These are phyloP conservation scores for Isichthys henryi DNA, from an alignment of 2,113 vertebrate species.

Conservation along the genomic window DNA sequence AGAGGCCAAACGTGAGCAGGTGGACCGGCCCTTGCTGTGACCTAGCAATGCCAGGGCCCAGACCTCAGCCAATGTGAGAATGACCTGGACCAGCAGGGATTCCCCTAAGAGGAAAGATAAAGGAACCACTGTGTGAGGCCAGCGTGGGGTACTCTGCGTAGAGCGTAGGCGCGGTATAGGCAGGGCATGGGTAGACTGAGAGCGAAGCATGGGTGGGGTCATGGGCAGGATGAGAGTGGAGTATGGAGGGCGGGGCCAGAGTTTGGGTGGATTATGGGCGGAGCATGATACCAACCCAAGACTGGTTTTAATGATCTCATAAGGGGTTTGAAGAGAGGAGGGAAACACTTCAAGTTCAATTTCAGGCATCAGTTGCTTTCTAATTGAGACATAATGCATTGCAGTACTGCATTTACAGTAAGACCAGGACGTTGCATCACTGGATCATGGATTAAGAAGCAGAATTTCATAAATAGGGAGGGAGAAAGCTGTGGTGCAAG, in stretches of 20 bases:
- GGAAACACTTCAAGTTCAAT: background rate
- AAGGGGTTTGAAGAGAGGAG: background rate
- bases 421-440: background rate
- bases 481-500: background rate
- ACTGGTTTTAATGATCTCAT: background rate
- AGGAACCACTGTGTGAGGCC: background rate
- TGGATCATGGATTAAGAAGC: background rate
- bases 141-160: background rate
- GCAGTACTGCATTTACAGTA: background rate
- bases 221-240: background rate
- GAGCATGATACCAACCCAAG: background rate
- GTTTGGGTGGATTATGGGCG: background rate
- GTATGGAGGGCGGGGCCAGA: background rate
- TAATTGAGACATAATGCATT: slow-evolving; percentile 2
- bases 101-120: background rate
- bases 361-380: background rate
- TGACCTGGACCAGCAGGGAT: background rate
- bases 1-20: background rate
- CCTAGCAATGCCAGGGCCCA: background rate
- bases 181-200: no score
- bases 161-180: background rate
- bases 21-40: background rate
- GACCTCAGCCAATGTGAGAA: background rate
- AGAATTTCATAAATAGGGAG: background rate
- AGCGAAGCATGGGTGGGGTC: background rate